Percentiles rank a stretch among this genome's conserved stretches.
Evolutionary conservation across 2,888 invertebrate species (phyloP).

Genomic region (Drosophila subquinaria): DNA sequence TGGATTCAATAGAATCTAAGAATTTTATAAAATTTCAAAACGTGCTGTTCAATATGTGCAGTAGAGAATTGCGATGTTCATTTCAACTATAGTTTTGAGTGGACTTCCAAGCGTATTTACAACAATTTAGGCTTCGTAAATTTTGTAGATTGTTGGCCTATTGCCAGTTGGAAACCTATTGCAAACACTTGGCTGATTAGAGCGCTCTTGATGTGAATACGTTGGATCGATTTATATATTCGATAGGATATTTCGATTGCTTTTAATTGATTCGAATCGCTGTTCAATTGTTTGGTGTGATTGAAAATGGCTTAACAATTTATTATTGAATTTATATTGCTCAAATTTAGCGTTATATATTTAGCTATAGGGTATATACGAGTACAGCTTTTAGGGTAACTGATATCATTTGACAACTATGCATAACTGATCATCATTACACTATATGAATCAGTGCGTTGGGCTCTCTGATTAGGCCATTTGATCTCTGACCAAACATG

Average conservation of each 20-base stretch:
- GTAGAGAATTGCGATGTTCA: conserved; percentile 5
- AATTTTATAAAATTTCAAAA: neutral
- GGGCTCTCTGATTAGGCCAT: conserved; percentile 65
- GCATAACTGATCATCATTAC: conserved; percentile 37
- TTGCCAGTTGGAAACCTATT: conserved; percentile 27
- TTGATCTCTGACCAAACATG: conserved; percentile 59
- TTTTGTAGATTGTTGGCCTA: conserved; percentile 54
- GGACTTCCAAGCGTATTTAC: conserved; percentile 18
- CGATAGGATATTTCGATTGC: conserved; percentile 78
- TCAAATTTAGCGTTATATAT: conserved; percentile 11
- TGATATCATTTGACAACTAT: conserved; percentile 71
- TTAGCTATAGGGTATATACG: conserved; percentile 17
- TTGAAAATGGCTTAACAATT: conserved; percentile 78
- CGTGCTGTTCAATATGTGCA: neutral
- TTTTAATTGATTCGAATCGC: conserved; percentile 81
- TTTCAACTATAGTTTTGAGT: neutral
- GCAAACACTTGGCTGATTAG: conserved; percentile 50
- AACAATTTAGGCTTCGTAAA: conserved; percentile 46
- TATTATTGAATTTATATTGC: conserved; percentile 78
- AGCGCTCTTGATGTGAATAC: conserved; percentile 27
- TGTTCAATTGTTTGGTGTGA: conserved; percentile 82
- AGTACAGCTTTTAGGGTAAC: conserved; percentile 3
- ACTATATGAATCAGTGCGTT: conserved; percentile 74
- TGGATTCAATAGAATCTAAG: neutral
- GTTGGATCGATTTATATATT: conserved; percentile 54